Evolutionary conservation across 2,113 vertebrate genomes (phyloP).

Genomic region (Pteronura brasiliensis): DNA sequence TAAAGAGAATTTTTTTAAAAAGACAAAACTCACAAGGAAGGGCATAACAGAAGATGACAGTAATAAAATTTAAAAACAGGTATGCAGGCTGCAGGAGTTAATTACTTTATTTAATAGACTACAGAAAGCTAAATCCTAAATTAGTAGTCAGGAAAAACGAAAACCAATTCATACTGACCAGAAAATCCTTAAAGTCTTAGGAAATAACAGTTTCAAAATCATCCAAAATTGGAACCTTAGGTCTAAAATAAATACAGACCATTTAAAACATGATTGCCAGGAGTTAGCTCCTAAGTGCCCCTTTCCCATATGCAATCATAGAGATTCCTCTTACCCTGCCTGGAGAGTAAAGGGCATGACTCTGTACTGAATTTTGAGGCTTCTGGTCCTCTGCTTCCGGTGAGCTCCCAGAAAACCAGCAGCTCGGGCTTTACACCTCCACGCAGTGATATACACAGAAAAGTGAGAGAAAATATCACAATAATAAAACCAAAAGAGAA

Average conservation of each 20-base stretch:
- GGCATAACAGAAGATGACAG: background rate
- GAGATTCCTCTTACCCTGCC: fast-evolving
- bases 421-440: background rate
- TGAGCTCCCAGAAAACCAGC: background rate
- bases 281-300: no score
- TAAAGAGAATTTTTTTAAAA: background rate
- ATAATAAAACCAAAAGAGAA: background rate
- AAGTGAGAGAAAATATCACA: background rate
- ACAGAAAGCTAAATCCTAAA: background rate
- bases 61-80: background rate
- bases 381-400: background rate
- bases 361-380: background rate
- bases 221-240: background rate
- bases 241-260: background rate
- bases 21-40: background rate
- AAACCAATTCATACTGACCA: background rate
- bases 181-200: background rate
- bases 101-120: background rate
- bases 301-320: background rate
- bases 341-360: background rate
- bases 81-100: background rate
- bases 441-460: background rate
- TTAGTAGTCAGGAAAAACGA: background rate
- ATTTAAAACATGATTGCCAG: background rate
- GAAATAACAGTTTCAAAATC: background rate